Evolutionary conservation across 1,140 invertebrate species (phyloP), one percentile per base, ranked within the genome.

Genomic region (Rhynchophorus ferrugineus): DNA sequence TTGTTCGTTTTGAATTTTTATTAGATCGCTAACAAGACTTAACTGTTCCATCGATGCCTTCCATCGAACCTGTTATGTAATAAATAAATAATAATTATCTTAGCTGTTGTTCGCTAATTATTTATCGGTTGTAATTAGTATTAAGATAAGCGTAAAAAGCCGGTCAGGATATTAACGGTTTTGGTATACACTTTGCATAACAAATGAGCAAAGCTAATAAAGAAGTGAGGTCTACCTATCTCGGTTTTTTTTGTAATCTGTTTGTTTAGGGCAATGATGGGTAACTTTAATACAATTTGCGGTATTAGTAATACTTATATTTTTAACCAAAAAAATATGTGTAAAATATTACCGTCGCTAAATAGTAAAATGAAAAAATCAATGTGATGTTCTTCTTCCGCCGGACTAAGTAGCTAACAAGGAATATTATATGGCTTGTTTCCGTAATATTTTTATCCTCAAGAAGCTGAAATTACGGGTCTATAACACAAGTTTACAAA

Each of bases 141-240:
- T 47, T 34, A 24, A 36, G 20, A 36, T n/a, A n/a, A n/a, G n/a
- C n/a, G n/a, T n/a, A 9, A 20, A 18, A 16, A 46, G n/a, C 34
- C 24, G 18, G 9, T 13, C 19, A 13, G 20, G 6, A 21, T 44
- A 13, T 44, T 44, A 36, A 19, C 2, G 18, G 29, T n/a, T n/a
- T 35, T n/a, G 29, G n/a, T 14, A 5, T 7, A 18, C 21, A 36
- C 33, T 18, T 5, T 47, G 21, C 17, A 2, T 11, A 34, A 36
- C 13, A 47, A 36, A 36, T 47, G 13, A 47, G 35, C 45, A 47
- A 47, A 36, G 41, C 11, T 43, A 18, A 5, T 6, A 38, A 5
- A 38, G 24, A 44, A 44, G 3, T n/a, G 6, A n/a, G 14, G n/a
- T 7, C 41, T 43, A n/a, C 11, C 3, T 20, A 29, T 11, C 24